phyloP scores from a whole-genome alignment of 2,888 invertebrate genomes.

The Peribatodes rhomboidaria region DNA sequence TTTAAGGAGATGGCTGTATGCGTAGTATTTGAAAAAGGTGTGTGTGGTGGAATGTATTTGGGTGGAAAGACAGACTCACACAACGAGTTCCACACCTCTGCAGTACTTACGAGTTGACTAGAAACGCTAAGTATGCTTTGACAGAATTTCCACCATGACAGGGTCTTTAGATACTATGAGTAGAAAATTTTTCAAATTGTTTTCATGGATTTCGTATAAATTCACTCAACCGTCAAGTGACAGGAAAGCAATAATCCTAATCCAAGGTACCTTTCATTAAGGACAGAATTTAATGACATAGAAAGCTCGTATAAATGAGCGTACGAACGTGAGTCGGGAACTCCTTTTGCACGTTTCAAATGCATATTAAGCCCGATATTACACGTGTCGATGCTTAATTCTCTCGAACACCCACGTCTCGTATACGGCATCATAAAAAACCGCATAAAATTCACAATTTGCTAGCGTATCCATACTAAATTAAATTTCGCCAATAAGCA shows the following conservation, averaged over 20 bases:
- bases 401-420: slow-evolving; percentile 33
- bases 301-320: not conserved
- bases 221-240: not conserved
- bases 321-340: slow-evolving; percentile 6
- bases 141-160: too few species aligned
- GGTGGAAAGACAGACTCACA: too few species aligned
- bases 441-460: slow-evolving; percentile 42
- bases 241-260: not conserved
- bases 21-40: too few species aligned
- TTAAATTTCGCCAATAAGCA: slow-evolving; percentile 42
- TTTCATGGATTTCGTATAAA: not conserved
- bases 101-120: too few species aligned
- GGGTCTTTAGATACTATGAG: too few species aligned
- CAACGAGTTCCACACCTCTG: too few species aligned
- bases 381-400: slow-evolving; percentile 27
- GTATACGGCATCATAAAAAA: slow-evolving; percentile 42
- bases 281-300: not conserved
- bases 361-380: slow-evolving; percentile 8
- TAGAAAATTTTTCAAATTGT: too few species aligned
- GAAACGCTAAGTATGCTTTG: too few species aligned
- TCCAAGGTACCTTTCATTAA: not conserved
- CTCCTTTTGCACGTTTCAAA: slow-evolving; percentile 14
- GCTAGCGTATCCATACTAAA: slow-evolving; percentile 38
- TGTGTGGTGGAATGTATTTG: too few species aligned
- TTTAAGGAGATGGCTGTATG: too few species aligned